These are phyloP conservation scores for Emydocephalus ijimae DNA, from an alignment of 2,113 vertebrate species.

Conservation along the genomic window DNA sequence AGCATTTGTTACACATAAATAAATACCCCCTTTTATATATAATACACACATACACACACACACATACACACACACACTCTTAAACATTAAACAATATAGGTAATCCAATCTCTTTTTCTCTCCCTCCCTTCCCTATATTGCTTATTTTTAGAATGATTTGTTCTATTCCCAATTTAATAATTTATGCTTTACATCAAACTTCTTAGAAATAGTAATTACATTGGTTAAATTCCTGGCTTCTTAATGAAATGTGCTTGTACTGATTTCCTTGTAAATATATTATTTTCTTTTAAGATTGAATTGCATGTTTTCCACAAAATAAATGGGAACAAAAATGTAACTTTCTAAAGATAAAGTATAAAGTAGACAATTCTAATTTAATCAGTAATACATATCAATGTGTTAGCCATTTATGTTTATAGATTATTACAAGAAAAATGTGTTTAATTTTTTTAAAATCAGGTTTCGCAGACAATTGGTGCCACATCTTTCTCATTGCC, in stretches of 20 bases:
- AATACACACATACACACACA: no score
- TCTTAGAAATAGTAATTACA: background rate
- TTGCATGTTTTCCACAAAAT: background rate
- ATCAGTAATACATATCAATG: background rate
- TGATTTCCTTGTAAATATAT: background rate
- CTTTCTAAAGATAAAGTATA: background rate
- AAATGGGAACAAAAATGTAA: background rate
- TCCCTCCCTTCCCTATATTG: background rate
- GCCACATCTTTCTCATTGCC: slow-evolving; percentile 71
- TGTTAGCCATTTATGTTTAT: background rate
- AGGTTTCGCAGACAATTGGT: slow-evolving; percentile 73
- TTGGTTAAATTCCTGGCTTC: background rate
- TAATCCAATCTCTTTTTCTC: no score
- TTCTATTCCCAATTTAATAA: background rate
- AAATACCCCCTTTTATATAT: background rate
- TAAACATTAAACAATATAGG: no score
- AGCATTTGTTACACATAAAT: background rate
- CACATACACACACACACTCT: no score
- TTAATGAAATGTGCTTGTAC: background rate
- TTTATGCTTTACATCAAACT: background rate
- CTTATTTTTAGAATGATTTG: background rate
- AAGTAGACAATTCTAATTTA: background rate
- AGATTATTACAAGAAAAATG: background rate
- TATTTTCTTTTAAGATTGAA: background rate
- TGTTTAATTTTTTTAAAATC: slow-evolving; percentile 8